Evolutionary conservation across 1,140 invertebrate species (phyloP).

Genomic region (Cotesia chilonis): DNA sequence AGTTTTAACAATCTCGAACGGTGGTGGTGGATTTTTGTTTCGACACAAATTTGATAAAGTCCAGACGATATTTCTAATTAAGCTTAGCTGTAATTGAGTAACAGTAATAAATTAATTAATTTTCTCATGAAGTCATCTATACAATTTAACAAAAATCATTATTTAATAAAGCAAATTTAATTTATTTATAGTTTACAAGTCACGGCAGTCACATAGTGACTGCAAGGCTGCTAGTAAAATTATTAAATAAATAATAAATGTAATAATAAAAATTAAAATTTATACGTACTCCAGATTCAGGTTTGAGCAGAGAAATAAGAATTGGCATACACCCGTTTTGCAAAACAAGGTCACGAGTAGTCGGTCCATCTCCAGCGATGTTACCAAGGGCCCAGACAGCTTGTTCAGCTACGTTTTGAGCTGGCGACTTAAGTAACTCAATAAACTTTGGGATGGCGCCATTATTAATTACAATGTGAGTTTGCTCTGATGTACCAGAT

Average conservation of each 20-base stretch:
- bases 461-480: conserved; percentile 83
- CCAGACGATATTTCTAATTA: conserved; percentile 79
- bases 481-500: conserved; percentile 91
- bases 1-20: conserved; percentile 79
- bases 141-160: no score
- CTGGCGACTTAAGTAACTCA: conserved; percentile 76
- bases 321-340: conserved; percentile 70
- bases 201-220: no score
- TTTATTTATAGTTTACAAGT: no score
- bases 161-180: no score
- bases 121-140: background rate
- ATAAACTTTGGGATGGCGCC: conserved; percentile 90
- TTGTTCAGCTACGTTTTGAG: conserved; percentile 89
- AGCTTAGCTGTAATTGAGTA: conserved; percentile 46
- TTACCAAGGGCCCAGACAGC: conserved; percentile 98
- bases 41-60: conserved; percentile 92
- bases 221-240: background rate
- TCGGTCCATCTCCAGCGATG: conserved; percentile 90
- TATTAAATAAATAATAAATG: conserved; percentile 12
- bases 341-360: conserved; percentile 80
- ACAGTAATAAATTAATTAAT: conserved; percentile 17
- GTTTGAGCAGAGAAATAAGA: conserved; percentile 73
- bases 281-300: conserved; percentile 66
- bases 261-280: conserved; percentile 38
- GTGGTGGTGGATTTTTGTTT: conserved; percentile 88